These are phyloP conservation scores for Polymixis lichenea DNA, from an alignment of 2,888 invertebrate genomes.

Conservation along the genomic window DNA sequence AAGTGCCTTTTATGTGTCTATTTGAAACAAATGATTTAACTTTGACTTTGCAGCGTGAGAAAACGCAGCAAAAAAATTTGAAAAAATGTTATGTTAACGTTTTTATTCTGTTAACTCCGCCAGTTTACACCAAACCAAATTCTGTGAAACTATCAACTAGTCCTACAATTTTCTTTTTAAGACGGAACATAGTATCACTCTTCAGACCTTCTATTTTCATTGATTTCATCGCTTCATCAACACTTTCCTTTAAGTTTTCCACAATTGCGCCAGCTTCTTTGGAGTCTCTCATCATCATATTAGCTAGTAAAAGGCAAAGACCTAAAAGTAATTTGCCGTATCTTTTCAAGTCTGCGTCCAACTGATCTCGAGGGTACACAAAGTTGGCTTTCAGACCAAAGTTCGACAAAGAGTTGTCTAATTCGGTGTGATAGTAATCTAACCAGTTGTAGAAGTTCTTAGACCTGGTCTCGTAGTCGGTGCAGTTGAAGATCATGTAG, in stretches of 20 bases:
- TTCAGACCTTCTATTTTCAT: slow-evolving; percentile 34
- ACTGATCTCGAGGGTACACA: slow-evolving; percentile 65
- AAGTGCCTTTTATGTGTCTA: too few species aligned
- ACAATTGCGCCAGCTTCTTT: slow-evolving; percentile 60
- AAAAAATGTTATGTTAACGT: too few species aligned
- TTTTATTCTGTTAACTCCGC: background rate
- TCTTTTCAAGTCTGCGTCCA: slow-evolving; percentile 69
- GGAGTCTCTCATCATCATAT: slow-evolving; percentile 59
- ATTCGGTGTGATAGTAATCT: slow-evolving; percentile 68
- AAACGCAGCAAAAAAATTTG: background rate
- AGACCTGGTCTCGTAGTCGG: slow-evolving; percentile 67
- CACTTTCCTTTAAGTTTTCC: slow-evolving; percentile 40
- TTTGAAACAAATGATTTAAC: too few species aligned
- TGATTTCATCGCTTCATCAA: slow-evolving; percentile 13
- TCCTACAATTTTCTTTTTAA: slow-evolving; percentile 59
- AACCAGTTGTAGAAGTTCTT: slow-evolving; percentile 71
- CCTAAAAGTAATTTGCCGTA: slow-evolving; percentile 61
- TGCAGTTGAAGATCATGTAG: slow-evolving; percentile 71
- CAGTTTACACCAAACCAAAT: slow-evolving; percentile 55
- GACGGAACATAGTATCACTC: slow-evolving; percentile 35
- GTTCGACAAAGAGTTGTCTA: slow-evolving; percentile 65
- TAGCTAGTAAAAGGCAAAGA: slow-evolving; percentile 50
- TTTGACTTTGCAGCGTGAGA: too few species aligned
- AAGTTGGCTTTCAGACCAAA: slow-evolving; percentile 63
- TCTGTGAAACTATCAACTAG: slow-evolving; percentile 65